A percentile compares a stretch with the other conserved stretches of the same genome.
Conservation (phyloP, 2,888 invertebrate genomes). For the Hydrotaea diabolus region DNA sequence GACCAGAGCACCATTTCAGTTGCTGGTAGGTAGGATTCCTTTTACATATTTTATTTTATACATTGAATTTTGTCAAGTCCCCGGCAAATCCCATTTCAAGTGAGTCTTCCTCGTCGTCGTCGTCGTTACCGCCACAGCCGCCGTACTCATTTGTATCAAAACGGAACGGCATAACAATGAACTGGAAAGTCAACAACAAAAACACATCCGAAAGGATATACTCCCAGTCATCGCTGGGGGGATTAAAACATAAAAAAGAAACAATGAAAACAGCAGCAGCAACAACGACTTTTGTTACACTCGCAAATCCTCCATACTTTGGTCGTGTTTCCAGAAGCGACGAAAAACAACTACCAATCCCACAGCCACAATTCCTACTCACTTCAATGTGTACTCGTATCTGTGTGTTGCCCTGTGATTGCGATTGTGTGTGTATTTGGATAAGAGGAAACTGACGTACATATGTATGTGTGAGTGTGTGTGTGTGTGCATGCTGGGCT, state of each 20-base stretch:
- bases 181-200: conserved; percentile 52
- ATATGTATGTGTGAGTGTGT: not conserved
- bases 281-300: conserved; percentile 48
- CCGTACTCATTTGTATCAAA: conserved; percentile 35
- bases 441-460: not conserved
- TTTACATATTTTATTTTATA: conserved; percentile 38
- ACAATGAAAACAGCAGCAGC: conserved; percentile 26
- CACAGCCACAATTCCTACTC: conserved; percentile 21
- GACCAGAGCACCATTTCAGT: not conserved
- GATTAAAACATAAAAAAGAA: conserved; percentile 38
- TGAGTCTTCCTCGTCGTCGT: conserved; percentile 28
- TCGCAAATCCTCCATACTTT: conserved; percentile 9
- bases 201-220: conserved; percentile 56
- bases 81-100: conserved; percentile 54
- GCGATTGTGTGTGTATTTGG: conserved; percentile 4
- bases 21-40: conserved; percentile 13
- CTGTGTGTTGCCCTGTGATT: not conserved
- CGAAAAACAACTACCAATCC: conserved; percentile 34
- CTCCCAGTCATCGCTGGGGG: conserved; percentile 43
- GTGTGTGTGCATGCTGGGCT: conserved; percentile 27
- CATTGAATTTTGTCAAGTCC: conserved; percentile 52
- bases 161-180: conserved; percentile 54
- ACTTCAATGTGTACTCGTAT: not conserved
- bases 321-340: not conserved
- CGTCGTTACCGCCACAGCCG: not conserved